These are phyloP conservation scores for Scaptodrosophila latifasciaeformis DNA, from an alignment of 2,888 invertebrate genomes.

Conservation along the genomic window DNA sequence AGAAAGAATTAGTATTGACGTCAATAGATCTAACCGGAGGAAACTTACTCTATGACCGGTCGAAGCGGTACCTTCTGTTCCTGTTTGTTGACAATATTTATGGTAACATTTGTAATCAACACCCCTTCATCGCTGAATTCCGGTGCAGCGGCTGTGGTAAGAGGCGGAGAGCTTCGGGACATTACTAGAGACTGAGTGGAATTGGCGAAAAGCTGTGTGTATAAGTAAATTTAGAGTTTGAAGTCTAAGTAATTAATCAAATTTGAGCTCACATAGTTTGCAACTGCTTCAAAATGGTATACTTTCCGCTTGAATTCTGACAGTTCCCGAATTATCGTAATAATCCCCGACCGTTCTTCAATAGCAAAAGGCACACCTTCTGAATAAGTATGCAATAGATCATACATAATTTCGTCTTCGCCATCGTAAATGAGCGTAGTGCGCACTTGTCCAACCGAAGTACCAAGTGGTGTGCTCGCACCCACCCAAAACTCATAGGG, in stretches of 20 bases:
- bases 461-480: slow-evolving; percentile 88
- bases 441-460: slow-evolving; percentile 89
- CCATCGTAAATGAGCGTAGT: slow-evolving; percentile 83
- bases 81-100: slow-evolving; percentile 87
- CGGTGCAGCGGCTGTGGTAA: slow-evolving; percentile 60
- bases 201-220: slow-evolving; percentile 68
- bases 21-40: background rate
- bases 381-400: slow-evolving; percentile 88
- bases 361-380: slow-evolving; percentile 96
- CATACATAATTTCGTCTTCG: slow-evolving; percentile 81
- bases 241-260: background rate
- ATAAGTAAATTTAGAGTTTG: background rate
- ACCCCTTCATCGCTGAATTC: slow-evolving; percentile 78
- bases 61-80: slow-evolving; percentile 78
- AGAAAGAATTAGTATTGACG: background rate
- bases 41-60: slow-evolving; percentile 72
- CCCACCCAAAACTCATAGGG: slow-evolving; percentile 95
- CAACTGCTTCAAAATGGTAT: slow-evolving; percentile 90
- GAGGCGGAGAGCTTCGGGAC: slow-evolving; percentile 59
- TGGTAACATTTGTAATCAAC: slow-evolving; percentile 87
- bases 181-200: slow-evolving; percentile 56
- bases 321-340: slow-evolving; percentile 87
- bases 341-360: slow-evolving; percentile 90
- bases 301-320: slow-evolving; percentile 81
- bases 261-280: slow-evolving; percentile 75